Conservation (phyloP, 2,113 vertebrate species). For the Xyliphius kryptos region DNA sequence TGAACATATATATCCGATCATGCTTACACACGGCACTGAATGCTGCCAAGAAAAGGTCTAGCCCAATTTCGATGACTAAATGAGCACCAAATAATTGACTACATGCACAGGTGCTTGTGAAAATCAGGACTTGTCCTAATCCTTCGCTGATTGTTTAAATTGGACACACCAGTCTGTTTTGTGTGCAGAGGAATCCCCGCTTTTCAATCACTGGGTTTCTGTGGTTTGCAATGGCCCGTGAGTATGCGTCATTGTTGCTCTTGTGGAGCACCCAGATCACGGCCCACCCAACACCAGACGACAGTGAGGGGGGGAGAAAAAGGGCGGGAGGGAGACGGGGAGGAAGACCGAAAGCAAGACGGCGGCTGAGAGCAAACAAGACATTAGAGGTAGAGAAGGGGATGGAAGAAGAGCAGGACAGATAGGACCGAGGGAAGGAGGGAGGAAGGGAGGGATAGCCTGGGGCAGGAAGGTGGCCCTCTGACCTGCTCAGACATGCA, state of each 20-base stretch:
- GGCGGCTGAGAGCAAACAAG: neutral
- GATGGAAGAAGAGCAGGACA: neutral
- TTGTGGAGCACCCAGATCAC: slow-evolving; percentile 2
- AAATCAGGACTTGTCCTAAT: slow-evolving; percentile 10
- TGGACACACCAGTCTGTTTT: slow-evolving; percentile 28
- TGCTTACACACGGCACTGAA: neutral
- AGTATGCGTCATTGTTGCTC: slow-evolving; percentile 48
- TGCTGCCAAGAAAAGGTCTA: neutral
- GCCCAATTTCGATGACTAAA: neutral
- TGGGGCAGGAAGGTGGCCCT: slow-evolving; percentile 56
- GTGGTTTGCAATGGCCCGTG: slow-evolving; percentile 53
- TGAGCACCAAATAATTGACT: neutral
- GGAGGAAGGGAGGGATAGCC: slow-evolving; percentile 17
- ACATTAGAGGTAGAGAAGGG: neutral
- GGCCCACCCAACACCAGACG: slow-evolving; percentile 26
- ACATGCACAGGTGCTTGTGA: neutral
- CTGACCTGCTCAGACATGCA: slow-evolving; percentile 59
- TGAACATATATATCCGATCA: no score
- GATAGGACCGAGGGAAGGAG: neutral
- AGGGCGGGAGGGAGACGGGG: neutral
- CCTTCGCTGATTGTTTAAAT: slow-evolving; percentile 25
- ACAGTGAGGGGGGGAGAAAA: neutral
- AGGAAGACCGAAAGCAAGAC: neutral
- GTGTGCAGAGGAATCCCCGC: slow-evolving; percentile 55
- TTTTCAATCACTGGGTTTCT: slow-evolving; percentile 50